A percentile compares a stretch with the other conserved stretches of the same genome.
These are phyloP conservation scores for Phaetusa simplex DNA, from an alignment of 2,113 vertebrate genomes.

Conservation along the genomic window DNA sequence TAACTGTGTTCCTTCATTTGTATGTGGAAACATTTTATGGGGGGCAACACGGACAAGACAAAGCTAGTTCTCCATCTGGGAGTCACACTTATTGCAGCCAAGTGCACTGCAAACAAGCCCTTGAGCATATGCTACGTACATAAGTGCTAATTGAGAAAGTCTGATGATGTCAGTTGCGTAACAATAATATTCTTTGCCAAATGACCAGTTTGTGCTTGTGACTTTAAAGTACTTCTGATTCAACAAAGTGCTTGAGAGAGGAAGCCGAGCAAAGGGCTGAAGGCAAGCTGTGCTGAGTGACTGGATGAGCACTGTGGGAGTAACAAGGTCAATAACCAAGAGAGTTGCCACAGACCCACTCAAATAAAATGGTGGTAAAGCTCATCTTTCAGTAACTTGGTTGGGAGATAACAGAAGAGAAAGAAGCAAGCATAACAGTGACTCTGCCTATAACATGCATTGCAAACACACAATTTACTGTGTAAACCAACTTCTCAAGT, in stretches of 20 bases:
- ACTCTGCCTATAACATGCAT: not conserved
- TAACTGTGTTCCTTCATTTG: not conserved
- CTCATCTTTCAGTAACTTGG: not conserved
- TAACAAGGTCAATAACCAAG: not conserved
- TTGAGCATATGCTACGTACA: not conserved
- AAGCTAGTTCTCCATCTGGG: constrained; percentile 1
- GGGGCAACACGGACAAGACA: not conserved
- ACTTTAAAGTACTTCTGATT: not conserved
- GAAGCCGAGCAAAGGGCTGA: not conserved
- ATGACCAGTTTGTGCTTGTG: not conserved
- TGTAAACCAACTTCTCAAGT: not conserved
- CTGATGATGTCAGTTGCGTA: not conserved
- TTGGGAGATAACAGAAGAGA: not conserved
- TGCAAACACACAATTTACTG: not conserved
- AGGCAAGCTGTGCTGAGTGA: not conserved
- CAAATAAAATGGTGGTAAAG: not conserved
- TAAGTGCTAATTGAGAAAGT: constrained; percentile 10
- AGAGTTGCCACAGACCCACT: not conserved
- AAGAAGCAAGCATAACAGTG: not conserved
- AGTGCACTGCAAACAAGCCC: not conserved
- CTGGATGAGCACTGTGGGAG: not conserved
- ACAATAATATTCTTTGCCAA: not conserved
- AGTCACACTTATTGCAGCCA: not conserved
- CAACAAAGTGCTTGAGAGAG: not conserved
- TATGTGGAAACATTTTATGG: not conserved